These are phyloP conservation scores for Dioctria rufipes DNA, from an alignment of 2,888 invertebrate species.

Conservation along the genomic window DNA sequence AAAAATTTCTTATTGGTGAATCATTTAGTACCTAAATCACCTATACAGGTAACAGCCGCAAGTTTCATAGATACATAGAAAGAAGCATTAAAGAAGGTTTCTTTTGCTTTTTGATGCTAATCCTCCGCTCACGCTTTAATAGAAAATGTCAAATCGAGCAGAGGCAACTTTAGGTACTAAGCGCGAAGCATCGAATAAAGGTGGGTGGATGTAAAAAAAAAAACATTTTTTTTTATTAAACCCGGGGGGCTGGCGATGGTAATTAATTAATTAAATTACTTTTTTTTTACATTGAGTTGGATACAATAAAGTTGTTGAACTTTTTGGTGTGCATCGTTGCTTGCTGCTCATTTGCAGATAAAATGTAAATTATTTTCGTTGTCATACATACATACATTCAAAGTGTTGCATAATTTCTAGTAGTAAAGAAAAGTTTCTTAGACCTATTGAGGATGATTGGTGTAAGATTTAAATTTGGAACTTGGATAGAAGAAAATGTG, in stretches of 20 bases:
- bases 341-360: background rate
- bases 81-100: background rate
- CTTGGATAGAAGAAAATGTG: no score
- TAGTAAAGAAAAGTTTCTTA: no score
- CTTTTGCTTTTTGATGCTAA: background rate
- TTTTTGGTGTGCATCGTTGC: background rate
- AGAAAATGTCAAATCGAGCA: slow-evolving; percentile 15
- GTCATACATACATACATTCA: background rate
- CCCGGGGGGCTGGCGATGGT: background rate
- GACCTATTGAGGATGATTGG: no score
- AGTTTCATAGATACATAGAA: background rate
- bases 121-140: slow-evolving; percentile 39
- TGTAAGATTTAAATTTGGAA: no score
- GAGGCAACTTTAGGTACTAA: background rate
- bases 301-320: slow-evolving; percentile 33
- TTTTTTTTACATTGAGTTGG: slow-evolving; percentile 8
- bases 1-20: slow-evolving; percentile 40
- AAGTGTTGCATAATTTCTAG: no score
- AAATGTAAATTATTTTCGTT: slow-evolving; percentile 21
- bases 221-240: background rate
- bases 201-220: background rate
- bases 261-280: slow-evolving; percentile 37
- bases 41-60: background rate
- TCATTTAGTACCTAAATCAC: background rate
- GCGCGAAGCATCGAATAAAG: background rate